phyloP scores from a whole-genome alignment of 2,888 invertebrate genomes.

The Syrphus vitripennis region DNA sequence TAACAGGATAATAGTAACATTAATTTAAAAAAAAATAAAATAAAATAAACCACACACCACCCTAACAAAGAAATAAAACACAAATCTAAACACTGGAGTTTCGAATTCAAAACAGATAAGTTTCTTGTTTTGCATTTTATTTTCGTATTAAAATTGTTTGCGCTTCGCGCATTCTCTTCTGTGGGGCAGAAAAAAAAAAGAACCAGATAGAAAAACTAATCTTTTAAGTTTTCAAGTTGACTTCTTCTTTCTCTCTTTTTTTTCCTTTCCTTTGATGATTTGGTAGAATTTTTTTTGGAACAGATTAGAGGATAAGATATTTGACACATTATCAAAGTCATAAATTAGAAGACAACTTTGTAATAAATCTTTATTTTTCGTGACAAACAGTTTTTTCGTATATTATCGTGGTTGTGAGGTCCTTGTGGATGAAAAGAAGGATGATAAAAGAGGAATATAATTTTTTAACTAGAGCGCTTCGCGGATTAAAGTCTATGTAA shows the following conservation, averaged over 20 bases:
- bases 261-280: not conserved
- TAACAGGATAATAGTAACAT: constrained; percentile 69
- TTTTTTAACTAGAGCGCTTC: not conserved
- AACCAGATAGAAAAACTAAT: constrained; percentile 9
- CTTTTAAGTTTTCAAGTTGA: constrained; percentile 8
- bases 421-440: not conserved
- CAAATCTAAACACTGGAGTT: constrained; percentile 38
- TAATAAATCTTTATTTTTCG: constrained; percentile 57
- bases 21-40: constrained; percentile 51
- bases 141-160: constrained; percentile 9
- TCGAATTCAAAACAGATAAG: constrained; percentile 58
- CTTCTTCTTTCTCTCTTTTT: not conserved
- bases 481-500: not conserved
- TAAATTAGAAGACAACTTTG: constrained; percentile 46
- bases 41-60: not conserved
- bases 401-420: not conserved
- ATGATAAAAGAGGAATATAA: not conserved
- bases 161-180: no score
- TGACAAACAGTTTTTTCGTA: constrained; percentile 21
- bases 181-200: not conserved
- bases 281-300: not conserved
- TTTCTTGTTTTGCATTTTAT: constrained; percentile 58
- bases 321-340: constrained; percentile 61
- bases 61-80: not conserved
- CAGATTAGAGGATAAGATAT: constrained; percentile 48